Conservation (phyloP, 2,797 vertebrate species). For the Dendrocincla tyrannina region DNA sequence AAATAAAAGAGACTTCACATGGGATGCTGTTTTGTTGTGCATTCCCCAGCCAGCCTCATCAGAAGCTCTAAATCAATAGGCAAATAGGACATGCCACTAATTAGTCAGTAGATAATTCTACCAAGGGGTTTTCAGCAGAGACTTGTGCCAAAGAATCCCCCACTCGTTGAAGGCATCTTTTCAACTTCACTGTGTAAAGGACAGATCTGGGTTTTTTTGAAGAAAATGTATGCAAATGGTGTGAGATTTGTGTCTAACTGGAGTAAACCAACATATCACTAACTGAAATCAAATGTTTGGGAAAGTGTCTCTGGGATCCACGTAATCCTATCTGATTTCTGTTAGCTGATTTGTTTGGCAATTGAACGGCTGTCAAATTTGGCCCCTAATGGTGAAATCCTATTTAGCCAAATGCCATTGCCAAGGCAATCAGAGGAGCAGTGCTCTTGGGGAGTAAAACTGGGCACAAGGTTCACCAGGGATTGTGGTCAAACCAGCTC, state of each 20-base stretch:
- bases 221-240: conserved; percentile 15
- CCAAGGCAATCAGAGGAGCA: background rate
- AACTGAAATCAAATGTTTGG: conserved; percentile 43
- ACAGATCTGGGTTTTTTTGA: background rate
- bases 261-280: background rate
- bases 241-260: conserved; percentile 4
- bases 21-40: background rate
- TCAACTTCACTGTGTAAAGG: background rate
- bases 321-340: background rate
- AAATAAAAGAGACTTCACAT: conserved; percentile 34
- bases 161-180: conserved; percentile 44
- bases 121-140: background rate
- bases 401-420: background rate
- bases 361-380: conserved; percentile 41
- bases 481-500: background rate
- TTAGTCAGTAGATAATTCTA: background rate
- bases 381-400: background rate
- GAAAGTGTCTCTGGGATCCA: background rate
- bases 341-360: conserved; percentile 43
- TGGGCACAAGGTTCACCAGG: background rate
- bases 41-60: background rate
- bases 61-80: conserved; percentile 23
- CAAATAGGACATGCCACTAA: conserved; percentile 19
- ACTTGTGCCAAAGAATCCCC: background rate
- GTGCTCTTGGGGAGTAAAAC: background rate